Percentiles rank a stretch among this genome's conserved stretches.
Conservation (phyloP, 1,140 invertebrate species). For the Sitodiplosis mosellana region DNA sequence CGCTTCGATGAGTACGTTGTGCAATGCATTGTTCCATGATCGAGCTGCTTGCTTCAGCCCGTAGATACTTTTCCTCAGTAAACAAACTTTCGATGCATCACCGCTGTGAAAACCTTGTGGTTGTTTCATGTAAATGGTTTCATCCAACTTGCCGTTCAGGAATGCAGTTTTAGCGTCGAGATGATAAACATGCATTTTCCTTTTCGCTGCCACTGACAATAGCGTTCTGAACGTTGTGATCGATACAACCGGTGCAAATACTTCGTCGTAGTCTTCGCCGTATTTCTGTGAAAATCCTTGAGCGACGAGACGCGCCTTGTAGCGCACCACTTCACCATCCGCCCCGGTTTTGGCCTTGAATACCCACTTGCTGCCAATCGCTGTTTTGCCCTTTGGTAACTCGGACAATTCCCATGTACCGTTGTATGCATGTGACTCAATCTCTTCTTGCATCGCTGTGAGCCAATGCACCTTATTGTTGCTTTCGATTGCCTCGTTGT, state of each 20-base stretch:
- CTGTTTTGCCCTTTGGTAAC: slow-evolving; percentile 6
- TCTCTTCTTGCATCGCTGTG: slow-evolving; percentile 7
- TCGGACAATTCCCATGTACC: slow-evolving; percentile 9
- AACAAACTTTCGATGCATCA: slow-evolving; percentile 8
- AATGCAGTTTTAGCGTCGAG: slow-evolving; percentile 18
- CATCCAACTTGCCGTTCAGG: slow-evolving; percentile 20
- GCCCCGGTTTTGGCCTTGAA: slow-evolving; percentile 8
- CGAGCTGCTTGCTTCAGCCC: slow-evolving; percentile 26
- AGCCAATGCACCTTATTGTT: too few species aligned
- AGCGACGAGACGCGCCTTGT: slow-evolving; percentile 15
- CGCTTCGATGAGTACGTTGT: slow-evolving; percentile 6
- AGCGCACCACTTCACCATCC: slow-evolving; percentile 5
- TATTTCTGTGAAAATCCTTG: slow-evolving; percentile 14
- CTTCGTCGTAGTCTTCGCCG: slow-evolving; percentile 1
- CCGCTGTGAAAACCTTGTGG: slow-evolving; percentile 18
- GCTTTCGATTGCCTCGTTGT: too few species aligned
- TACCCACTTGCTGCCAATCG: slow-evolving; percentile 11
- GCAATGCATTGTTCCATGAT: slow-evolving; percentile 20
- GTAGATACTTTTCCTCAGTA: slow-evolving; percentile 21
- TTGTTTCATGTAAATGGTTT: slow-evolving; percentile 22
- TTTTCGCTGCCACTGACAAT: slow-evolving; percentile 6
- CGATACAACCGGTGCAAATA: slow-evolving; percentile 1
- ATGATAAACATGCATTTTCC: slow-evolving; percentile 7
- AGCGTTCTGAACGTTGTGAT: slow-evolving; percentile 11
- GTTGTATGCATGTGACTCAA: slow-evolving; percentile 3